Base-by-base conservation (phyloP, 2,797 vertebrate genomes). In the Chaetophractus vellerosus region DNA sequence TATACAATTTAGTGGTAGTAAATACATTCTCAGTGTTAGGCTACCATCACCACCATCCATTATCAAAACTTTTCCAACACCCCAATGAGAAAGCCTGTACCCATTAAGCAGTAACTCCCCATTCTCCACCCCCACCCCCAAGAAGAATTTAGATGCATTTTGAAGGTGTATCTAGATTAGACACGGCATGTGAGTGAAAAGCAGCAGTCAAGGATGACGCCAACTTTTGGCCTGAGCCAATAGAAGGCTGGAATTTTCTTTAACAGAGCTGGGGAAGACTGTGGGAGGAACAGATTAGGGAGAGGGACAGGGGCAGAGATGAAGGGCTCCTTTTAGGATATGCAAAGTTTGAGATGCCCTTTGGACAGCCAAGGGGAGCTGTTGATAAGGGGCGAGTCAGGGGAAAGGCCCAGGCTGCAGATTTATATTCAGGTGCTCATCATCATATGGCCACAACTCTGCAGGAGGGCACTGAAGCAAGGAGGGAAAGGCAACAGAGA, bases 401-500 rank as follows among this genome's bases (percentile, higher is more conserved):
- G 28, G 48, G 31, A n/a, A 33, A 38, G 38, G n/a, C 33, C 38
- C 8, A 0, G 6, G 19, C 26, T 50, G 9, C 5, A 31, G 59
- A 38, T 9, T 6, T 6, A 3, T 10, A 1, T 63, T 16, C 24
- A 9, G n/a, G 10, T 6, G 15, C 6, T 38, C 74, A 14, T 12
- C 21, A 14, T 31, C 2, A 19, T 11, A 2, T 2, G 38, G 31
- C 24, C 48, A 21, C 36, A 2, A 0, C 7, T 15, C 9, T 64
- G 33, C 33, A 26, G 31, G 85, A 24, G 86, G 24, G n/a, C 59
- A 19, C 41, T 7, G 50, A 69, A 33, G 61, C 38, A 24, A 12
- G 23, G 10, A 45, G 45, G n/a, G 5, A 7, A 41, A 48, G 88
- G 63, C 45, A 63, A 52, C 55, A 11, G 19, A 14, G 14, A 45